Evolutionary conservation across 2,113 vertebrate genomes (phyloP).

Genomic region (Brachypodius melanocephalos): DNA sequence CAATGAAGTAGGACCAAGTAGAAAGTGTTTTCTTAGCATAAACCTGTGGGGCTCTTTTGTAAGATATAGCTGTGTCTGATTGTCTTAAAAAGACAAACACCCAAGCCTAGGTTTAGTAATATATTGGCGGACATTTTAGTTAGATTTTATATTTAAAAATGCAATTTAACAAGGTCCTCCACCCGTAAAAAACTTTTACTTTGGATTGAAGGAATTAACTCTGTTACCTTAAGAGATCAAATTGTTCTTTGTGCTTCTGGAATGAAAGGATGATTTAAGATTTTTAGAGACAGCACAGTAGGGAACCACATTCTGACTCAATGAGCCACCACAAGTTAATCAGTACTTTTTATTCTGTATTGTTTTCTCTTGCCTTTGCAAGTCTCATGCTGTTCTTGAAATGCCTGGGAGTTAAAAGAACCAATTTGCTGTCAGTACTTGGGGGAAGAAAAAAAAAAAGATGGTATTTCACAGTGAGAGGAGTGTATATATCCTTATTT

Average conservation of each 20-base stretch:
- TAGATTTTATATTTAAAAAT: neutral
- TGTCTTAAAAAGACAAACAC: neutral
- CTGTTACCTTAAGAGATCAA: slow-evolving; percentile 22
- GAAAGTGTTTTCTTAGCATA: neutral
- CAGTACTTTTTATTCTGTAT: slow-evolving; percentile 37
- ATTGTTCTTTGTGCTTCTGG: slow-evolving; percentile 4
- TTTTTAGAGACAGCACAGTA: slow-evolving; percentile 18
- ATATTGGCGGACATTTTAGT: neutral
- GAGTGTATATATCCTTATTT: neutral
- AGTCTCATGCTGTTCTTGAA: slow-evolving; percentile 57
- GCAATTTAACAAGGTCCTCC: neutral
- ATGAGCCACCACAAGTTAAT: slow-evolving; percentile 50
- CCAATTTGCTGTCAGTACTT: neutral
- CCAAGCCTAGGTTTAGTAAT: neutral
- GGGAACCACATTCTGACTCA: slow-evolving; percentile 30
- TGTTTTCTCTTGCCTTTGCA: slow-evolving; percentile 58
- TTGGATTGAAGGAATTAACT: neutral
- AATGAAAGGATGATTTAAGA: slow-evolving; percentile 42
- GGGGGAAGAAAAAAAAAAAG: neutral
- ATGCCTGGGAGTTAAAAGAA: slow-evolving; percentile 33
- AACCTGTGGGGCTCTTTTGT: neutral
- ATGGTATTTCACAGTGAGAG: slow-evolving; percentile 1
- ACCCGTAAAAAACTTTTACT: neutral
- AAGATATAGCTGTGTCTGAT: neutral
- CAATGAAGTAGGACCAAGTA: neutral